These are phyloP conservation scores for Apamea anceps DNA, from an alignment of 2,888 invertebrate genomes.

Conservation along the genomic window DNA sequence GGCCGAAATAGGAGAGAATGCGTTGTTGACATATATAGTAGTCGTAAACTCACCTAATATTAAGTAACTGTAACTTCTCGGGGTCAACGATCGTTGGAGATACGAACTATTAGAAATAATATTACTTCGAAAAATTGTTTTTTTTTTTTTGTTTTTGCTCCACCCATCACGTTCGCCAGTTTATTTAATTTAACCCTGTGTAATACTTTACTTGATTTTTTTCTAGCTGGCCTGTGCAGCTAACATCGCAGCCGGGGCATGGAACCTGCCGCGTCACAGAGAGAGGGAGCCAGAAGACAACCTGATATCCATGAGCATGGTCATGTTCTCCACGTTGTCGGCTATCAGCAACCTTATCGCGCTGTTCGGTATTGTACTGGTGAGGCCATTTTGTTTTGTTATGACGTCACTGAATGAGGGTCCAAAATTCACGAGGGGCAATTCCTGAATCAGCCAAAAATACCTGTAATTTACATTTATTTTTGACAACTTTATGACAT, in stretches of 20 bases:
- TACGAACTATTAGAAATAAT: neutral
- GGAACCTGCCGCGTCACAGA: constrained; percentile 78
- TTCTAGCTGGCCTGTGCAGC: constrained; percentile 80
- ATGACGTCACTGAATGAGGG: neutral
- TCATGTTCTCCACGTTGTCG: constrained; percentile 85
- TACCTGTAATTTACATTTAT: neutral
- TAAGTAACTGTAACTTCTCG: neutral
- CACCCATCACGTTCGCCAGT: neutral
- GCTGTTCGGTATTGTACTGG: constrained; percentile 79
- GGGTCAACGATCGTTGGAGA: neutral
- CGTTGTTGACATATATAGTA: too few species aligned
- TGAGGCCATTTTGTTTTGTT: constrained; percentile 61
- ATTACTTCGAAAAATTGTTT: neutral
- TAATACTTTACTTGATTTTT: constrained; percentile 42
- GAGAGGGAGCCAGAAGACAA: constrained; percentile 83
- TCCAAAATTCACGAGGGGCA: neutral
- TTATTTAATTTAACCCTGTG: neutral
- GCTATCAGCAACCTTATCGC: constrained; percentile 81
- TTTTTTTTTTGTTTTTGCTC: neutral
- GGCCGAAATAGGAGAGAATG: too few species aligned
- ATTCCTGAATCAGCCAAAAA: neutral
- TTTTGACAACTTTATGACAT: neutral
- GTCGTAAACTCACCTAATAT: neutral
- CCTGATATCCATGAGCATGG: constrained; percentile 85
- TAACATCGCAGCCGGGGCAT: constrained; percentile 80